These are phyloP conservation scores for Typhlichthys subterraneus DNA, from an alignment of 2,797 vertebrate genomes.

Conservation along the genomic window DNA sequence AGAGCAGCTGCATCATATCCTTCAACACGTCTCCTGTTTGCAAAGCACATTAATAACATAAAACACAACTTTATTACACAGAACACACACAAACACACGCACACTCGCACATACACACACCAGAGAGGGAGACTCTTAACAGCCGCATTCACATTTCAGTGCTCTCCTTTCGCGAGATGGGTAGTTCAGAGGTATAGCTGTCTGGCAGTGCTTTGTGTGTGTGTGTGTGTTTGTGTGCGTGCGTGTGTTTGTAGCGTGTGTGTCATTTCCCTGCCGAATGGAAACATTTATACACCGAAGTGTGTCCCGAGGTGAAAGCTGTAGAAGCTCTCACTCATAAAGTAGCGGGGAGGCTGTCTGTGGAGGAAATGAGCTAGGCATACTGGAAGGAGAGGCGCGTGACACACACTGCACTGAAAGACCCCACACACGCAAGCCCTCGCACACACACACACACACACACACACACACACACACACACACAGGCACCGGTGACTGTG, in stretches of 20 bases:
- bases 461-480: slow-evolving; percentile 7
- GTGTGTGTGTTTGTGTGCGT: slow-evolving; percentile 2
- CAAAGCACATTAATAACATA: too few species aligned
- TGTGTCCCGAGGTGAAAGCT: slow-evolving; percentile 75
- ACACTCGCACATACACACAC: not conserved
- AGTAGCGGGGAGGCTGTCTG: slow-evolving; percentile 72
- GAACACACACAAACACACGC: not conserved
- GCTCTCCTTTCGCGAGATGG: not conserved
- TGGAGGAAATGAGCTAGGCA: slow-evolving; percentile 74
- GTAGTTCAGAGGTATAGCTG: not conserved
- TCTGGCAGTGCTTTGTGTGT: not conserved
- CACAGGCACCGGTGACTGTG: slow-evolving; percentile 41
- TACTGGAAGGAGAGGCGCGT: slow-evolving; percentile 60
- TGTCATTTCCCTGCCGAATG: slow-evolving; percentile 46
- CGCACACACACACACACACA: not conserved
- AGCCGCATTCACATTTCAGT: not conserved
- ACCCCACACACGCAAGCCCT: slow-evolving; percentile 59
- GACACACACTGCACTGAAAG: slow-evolving; percentile 53
- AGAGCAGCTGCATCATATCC: too few species aligned
- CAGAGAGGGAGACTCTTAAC: not conserved
- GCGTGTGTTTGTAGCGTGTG: slow-evolving; percentile 4
- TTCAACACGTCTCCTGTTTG: too few species aligned
- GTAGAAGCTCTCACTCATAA: slow-evolving; percentile 76
- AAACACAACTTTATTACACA: too few species aligned
- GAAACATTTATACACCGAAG: slow-evolving; percentile 77